Conservation (phyloP, 2,113 vertebrate genomes). For the Brevimyrus niger region DNA sequence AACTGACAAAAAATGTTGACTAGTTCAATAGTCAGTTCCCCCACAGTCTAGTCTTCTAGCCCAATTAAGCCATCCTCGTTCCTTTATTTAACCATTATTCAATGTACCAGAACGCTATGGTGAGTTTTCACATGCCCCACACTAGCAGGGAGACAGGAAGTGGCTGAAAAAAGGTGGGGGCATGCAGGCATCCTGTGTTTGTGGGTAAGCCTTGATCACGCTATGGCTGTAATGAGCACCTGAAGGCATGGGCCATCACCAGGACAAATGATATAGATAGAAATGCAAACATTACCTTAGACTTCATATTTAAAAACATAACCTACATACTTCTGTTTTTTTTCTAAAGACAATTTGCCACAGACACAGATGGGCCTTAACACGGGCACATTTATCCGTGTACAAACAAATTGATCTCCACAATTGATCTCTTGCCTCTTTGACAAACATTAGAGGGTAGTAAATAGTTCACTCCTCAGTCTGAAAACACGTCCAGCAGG, state of each 20-base stretch:
- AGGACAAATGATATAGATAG: not conserved
- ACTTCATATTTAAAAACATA: not conserved
- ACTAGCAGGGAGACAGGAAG: not conserved
- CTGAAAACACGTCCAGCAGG: not conserved
- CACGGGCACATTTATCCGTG: not conserved
- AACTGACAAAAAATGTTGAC: not conserved
- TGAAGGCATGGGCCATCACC: not conserved
- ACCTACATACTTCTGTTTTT: not conserved
- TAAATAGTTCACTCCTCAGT: not conserved
- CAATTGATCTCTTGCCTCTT: not conserved
- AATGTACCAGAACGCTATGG: not conserved
- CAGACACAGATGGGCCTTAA: not conserved
- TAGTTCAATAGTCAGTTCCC: not conserved
- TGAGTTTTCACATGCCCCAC: not conserved
- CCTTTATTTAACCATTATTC: not conserved
- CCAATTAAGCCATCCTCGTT: not conserved
- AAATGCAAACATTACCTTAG: not conserved
- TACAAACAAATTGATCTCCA: not conserved
- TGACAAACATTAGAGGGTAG: not conserved
- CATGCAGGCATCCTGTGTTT: not conserved
- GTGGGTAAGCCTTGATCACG: not conserved
- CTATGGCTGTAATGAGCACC: not conserved
- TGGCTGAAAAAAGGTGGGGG: not conserved
- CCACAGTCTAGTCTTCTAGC: not conserved
- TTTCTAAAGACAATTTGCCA: not conserved